Evolutionary conservation across 2,113 vertebrate genomes (phyloP), one percentile per base, ranked within the genome.

Genomic region (Elephantulus edwardii): DNA sequence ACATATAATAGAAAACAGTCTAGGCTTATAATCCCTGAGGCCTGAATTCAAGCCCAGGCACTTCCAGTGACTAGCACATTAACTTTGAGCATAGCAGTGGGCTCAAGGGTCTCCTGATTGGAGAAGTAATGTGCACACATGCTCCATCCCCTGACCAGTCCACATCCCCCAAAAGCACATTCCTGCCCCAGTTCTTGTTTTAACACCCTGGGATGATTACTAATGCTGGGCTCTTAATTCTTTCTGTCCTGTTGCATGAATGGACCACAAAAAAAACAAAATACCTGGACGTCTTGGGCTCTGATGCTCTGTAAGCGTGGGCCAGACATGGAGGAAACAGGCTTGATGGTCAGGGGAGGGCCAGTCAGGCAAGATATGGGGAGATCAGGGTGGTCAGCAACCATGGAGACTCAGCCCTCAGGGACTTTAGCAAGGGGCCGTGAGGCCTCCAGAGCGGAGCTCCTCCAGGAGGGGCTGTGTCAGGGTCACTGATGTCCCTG

Each of bases 121-220:
- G n/a, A 76, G 62, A 28, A 38, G 13, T 38, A 52, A 5, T 6
- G 1, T 1, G 33, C 8, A 44, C 26, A 10, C 48, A 54, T 0
- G 0, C 13, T 9, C 16, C 58, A 68, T 20, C 19, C 19, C 35
- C 38, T 38, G 2, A 13, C 5, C 72, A 46, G 24, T 54, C 19
- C 24, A 3, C 1, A 0, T 54, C 46, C 13, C 30, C 30, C 33
- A 3, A n/a, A n/a, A 28, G 30, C 54, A 33, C 2, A 0, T 8
- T 9, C 14, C 33, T 42, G 40, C 46, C 19, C 54, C 40, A 33
- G 22, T 28, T 5, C 60, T n/a, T 28, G 42, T n/a, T 24, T 9
- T 11, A 3, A 50, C 42, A 35, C 54, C 60, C 0, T 13, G 48
- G 6, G 40, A 24, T 12, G 42, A 26, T 8, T 28, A 38, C 30